phyloP scores from a whole-genome alignment of 2,797 vertebrate genomes.

The Phyllotis vaccarum region DNA sequence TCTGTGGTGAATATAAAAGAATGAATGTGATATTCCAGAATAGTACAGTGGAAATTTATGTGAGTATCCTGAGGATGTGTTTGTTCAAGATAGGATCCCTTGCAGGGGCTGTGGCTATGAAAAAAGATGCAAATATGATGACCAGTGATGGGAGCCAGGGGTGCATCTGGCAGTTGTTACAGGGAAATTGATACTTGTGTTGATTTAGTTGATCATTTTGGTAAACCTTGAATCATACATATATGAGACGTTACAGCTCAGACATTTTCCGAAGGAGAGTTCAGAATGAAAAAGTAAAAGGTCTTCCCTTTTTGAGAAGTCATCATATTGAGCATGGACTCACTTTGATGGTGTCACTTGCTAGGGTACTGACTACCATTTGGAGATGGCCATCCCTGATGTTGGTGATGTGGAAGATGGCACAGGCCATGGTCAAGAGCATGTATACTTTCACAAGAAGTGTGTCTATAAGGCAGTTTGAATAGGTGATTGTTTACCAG shows the following conservation, averaged over 20 bases:
- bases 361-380: not conserved
- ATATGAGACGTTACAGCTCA: not conserved
- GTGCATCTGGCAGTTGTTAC: not conserved
- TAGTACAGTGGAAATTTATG: not conserved
- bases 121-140: not conserved
- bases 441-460: not conserved
- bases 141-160: not conserved
- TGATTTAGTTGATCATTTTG: not conserved
- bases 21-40: not conserved
- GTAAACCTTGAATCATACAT: not conserved
- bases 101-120: not conserved
- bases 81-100: not conserved
- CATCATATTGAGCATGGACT: not conserved
- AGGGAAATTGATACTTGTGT: not conserved
- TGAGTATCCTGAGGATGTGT: not conserved
- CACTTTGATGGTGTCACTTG: not conserved
- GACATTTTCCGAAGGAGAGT: not conserved
- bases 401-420: not conserved
- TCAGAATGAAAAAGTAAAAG: not conserved
- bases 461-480: not conserved
- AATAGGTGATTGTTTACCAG: not conserved
- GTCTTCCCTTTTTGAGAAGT: not conserved
- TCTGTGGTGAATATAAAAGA: not conserved
- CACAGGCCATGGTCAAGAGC: not conserved
- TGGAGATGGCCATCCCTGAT: not conserved